A percentile compares a stretch with the other conserved stretches of the same genome.
Conservation (phyloP, 2,113 vertebrate species). For the Tiliqua scincoides region DNA sequence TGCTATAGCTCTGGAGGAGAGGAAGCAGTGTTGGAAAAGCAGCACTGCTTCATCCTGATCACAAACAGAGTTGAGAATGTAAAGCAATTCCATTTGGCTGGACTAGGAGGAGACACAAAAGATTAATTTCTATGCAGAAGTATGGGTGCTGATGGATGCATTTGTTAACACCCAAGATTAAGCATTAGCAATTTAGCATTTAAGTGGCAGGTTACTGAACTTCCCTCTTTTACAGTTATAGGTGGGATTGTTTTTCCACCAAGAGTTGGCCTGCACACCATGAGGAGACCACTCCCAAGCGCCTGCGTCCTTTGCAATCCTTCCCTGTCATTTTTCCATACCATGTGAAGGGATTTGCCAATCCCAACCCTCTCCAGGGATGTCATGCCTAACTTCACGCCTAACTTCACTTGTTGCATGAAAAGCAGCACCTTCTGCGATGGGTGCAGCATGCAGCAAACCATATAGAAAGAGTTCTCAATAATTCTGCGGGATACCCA, state of each 20-base stretch:
- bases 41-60: fast-evolving
- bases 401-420: neutral
- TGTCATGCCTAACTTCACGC: neutral
- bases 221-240: neutral
- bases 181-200: neutral
- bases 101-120: neutral
- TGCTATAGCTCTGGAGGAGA: neutral
- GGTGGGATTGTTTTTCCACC: neutral
- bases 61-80: neutral
- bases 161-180: neutral
- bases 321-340: neutral
- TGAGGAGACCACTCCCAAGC: neutral
- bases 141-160: neutral
- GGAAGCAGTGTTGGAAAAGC: neutral
- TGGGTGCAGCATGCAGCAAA: neutral
- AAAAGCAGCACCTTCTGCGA: no score
- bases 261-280: neutral
- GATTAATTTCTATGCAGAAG: fast-evolving
- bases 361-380: neutral
- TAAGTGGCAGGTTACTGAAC: neutral
- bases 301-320: neutral
- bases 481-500: neutral
- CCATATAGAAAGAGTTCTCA: no score
- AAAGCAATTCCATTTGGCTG: neutral
- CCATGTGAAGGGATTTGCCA: neutral